These are phyloP conservation scores for Parelbella ahira DNA, from an alignment of 2,888 invertebrate species.

Conservation along the genomic window DNA sequence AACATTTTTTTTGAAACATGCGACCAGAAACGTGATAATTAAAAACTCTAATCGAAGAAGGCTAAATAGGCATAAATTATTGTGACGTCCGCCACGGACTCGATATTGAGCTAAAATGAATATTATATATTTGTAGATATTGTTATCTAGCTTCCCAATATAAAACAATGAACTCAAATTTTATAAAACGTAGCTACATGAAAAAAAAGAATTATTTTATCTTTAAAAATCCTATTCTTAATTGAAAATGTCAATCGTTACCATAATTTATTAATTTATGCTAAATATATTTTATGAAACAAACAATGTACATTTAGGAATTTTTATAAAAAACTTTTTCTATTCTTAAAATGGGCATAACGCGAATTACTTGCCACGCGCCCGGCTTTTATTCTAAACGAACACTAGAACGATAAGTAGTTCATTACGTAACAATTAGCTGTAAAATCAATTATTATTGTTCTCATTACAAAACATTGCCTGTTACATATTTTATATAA, in stretches of 20 bases:
- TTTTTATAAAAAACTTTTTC: constrained; percentile 26
- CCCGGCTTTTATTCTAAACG: constrained; percentile 21
- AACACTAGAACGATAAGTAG: constrained; percentile 21
- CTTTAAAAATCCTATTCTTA: constrained; percentile 4
- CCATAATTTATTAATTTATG: constrained; percentile 24
- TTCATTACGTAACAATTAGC: constrained; percentile 13
- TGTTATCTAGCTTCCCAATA: constrained; percentile 21
- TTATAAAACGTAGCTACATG: constrained; percentile 12
- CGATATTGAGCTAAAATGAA: constrained; percentile 19
- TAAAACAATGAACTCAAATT: constrained; percentile 7
- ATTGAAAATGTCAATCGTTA: constrained; percentile 22
- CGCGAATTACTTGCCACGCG: constrained; percentile 13
- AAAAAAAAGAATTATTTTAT: constrained; percentile 1
- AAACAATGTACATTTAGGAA: constrained; percentile 22
- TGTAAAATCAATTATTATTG: constrained; percentile 18
- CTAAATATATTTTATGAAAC: constrained; percentile 24
- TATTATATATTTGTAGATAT: constrained; percentile 23
- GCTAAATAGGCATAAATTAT: constrained; percentile 26
- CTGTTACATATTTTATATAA: constrained; percentile 18
- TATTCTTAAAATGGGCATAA: constrained; percentile 15
- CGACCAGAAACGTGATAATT: constrained; percentile 26
- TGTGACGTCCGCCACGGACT: constrained; percentile 18
- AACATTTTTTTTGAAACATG: constrained; percentile 19
- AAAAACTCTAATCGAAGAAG: constrained; percentile 24
- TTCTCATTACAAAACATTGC: constrained; percentile 23